These are phyloP conservation scores for Troides helena DNA, from an alignment of 2,888 invertebrate genomes.

Conservation along the genomic window DNA sequence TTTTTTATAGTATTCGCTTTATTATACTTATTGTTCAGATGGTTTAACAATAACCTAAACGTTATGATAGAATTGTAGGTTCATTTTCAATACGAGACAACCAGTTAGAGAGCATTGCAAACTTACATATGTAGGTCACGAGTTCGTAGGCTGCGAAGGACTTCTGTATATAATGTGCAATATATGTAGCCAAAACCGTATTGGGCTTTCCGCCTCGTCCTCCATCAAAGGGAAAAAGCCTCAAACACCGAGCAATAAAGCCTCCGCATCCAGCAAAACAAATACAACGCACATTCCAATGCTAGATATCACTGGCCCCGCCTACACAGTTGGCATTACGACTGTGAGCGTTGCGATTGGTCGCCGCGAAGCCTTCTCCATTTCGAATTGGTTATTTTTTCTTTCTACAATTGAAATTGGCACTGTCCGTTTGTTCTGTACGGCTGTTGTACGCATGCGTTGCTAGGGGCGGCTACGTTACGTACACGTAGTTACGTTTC, in stretches of 20 bases:
- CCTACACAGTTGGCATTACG: constrained; percentile 80
- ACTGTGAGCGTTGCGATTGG: constrained; percentile 76
- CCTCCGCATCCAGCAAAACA: constrained; percentile 77
- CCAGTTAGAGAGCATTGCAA: background rate
- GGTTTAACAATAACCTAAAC: constrained; percentile 17
- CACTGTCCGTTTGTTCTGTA: constrained; percentile 75
- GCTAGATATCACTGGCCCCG: constrained; percentile 80
- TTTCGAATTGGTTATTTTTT: constrained; percentile 80
- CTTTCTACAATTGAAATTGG: constrained; percentile 79
- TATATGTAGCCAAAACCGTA: constrained; percentile 68
- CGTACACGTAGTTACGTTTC: constrained; percentile 76
- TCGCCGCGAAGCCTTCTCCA: constrained; percentile 76
- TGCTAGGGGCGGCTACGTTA: constrained; percentile 67
- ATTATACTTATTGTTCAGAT: background rate
- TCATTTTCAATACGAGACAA: background rate
- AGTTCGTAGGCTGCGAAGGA: constrained; percentile 55
- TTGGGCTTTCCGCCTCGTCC: constrained; percentile 69
- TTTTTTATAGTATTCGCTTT: background rate
- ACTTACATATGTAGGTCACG: constrained; percentile 43
- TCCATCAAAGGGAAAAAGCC: constrained; percentile 76
- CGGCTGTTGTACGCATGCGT: constrained; percentile 70
- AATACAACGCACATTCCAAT: constrained; percentile 80
- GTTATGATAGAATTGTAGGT: background rate
- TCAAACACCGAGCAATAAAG: constrained; percentile 77
- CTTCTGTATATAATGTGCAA: constrained; percentile 71